A percentile compares a stretch with the other conserved stretches of the same genome.
phyloP scores from a whole-genome alignment of 2,113 vertebrate species.

The Cyrtonyx montezumae region DNA sequence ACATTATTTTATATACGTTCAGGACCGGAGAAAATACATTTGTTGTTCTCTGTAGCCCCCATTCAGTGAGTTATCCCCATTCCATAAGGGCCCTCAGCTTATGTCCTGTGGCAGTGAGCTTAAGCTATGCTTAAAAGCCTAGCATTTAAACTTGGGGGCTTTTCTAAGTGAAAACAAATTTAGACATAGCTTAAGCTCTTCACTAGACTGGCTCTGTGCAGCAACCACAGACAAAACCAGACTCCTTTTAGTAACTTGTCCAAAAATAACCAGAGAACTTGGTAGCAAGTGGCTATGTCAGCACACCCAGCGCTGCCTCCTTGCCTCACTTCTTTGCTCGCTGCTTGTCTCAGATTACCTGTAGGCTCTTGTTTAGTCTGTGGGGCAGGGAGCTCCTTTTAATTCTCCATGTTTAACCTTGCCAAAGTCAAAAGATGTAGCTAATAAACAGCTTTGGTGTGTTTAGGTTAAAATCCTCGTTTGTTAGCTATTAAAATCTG shows the following conservation, averaged over 20 bases:
- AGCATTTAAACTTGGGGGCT: not conserved
- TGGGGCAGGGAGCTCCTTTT: not conserved
- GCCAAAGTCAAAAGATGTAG: not conserved
- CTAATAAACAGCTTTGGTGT: not conserved
- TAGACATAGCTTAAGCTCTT: not conserved
- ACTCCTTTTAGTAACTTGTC: not conserved
- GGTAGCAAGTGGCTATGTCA: not conserved
- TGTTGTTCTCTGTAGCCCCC: not conserved
- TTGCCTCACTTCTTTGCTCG: not conserved
- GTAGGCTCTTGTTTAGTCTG: not conserved
- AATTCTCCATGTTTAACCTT: not conserved
- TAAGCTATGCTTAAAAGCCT: not conserved
- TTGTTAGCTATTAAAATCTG: not conserved
- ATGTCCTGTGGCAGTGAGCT: not conserved
- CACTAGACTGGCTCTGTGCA: not conserved
- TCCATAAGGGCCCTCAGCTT: not conserved
- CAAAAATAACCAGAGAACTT: rapidly evolving
- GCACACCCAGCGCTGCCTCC: not conserved
- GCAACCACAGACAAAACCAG: not conserved
- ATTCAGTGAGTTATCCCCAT: not conserved
- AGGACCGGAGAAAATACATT: not conserved
- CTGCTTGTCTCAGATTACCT: not conserved
- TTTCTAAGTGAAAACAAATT: not conserved
- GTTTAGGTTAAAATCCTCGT: not conserved
- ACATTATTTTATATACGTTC: not conserved